phyloP scores from a whole-genome alignment of 2,888 invertebrate genomes.

The Tenthredo scrophulariae region DNA sequence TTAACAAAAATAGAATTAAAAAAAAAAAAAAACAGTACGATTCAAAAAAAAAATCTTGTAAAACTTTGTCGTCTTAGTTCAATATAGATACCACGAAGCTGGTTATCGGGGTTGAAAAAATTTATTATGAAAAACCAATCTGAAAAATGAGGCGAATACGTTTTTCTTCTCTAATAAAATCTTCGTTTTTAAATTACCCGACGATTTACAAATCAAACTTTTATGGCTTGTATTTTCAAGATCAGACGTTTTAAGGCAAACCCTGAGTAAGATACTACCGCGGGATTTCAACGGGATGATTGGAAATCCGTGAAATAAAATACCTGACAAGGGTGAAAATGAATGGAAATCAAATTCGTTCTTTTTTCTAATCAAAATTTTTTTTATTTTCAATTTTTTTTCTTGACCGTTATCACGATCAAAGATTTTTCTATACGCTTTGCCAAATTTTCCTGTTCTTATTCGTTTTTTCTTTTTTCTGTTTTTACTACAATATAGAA shows the following conservation, averaged over 20 bases:
- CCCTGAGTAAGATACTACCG: too few relatives aligned
- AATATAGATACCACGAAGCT: background rate
- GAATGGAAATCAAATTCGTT: too few relatives aligned
- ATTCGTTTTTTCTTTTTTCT: too few relatives aligned
- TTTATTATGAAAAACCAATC: background rate
- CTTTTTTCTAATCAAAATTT: too few relatives aligned
- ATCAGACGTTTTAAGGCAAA: background rate
- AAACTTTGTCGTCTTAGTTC: background rate
- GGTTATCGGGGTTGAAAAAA: background rate
- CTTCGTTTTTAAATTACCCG: background rate
- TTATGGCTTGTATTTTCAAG: background rate
- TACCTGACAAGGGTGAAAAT: too few relatives aligned
- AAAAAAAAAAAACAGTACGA: background rate
- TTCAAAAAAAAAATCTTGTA: background rate
- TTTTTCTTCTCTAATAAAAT: background rate
- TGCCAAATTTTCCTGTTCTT: too few relatives aligned
- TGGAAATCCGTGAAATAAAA: too few relatives aligned
- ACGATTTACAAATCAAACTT: background rate
- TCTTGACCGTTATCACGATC: too few relatives aligned
- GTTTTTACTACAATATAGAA: too few relatives aligned
- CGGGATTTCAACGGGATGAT: too few relatives aligned
- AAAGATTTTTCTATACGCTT: too few relatives aligned
- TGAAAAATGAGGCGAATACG: background rate
- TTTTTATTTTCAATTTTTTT: too few relatives aligned
- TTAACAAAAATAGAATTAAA: background rate